Base-by-base conservation (phyloP, 2,797 vertebrate species). In the Myiothlypis chrysogaster region DNA sequence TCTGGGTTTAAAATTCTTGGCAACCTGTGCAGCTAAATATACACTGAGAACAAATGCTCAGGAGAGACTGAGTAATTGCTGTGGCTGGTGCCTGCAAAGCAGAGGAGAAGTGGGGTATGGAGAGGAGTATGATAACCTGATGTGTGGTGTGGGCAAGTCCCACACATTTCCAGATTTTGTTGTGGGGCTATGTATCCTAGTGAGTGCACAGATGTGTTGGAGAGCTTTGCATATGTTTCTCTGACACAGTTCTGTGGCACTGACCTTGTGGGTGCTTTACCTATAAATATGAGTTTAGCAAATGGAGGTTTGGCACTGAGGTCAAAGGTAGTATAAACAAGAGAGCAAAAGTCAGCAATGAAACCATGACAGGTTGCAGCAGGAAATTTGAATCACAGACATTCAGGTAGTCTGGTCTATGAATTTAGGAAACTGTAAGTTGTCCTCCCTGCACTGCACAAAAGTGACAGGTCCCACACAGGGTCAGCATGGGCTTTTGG, bases 171-270 rank as follows among this genome's bases (percentile, higher is more conserved):
- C 69, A 73, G 46, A 13, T 44, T 81, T 53, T 63, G 27, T 10
- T 55, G 43, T 35, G 35, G 21, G 27, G 6, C 39, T 55, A 5
- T 0, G 0, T 6, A 8, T 24, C 34, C 49, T 0, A 0, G 27
- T 3, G 12, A n/a, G 24, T 1, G 13, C 1, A 0, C 56, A 39
- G 75, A n/a, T 24, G 28, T 5, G 8, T 5, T 4, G 18, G 28
- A 24, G 23, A 47, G 6, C 30, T 81, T 35, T 68, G 18, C 7
- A 1, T 7, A 7, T 2, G 7, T 49, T 63, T 39, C 65, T 53
- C 52, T 77, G 46, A 34, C 30, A 12, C 5, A 22, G 27, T 11
- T 34, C 25, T 50, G 16, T 63, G 43, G 22, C 28, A 8, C 52
- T 30, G 52, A 21, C 65, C 32, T 72, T 64, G 22, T 16, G 15